Conservation (phyloP, 35 echinoderm and acorn worm species). For the Ophiothrix spiculata region DNA sequence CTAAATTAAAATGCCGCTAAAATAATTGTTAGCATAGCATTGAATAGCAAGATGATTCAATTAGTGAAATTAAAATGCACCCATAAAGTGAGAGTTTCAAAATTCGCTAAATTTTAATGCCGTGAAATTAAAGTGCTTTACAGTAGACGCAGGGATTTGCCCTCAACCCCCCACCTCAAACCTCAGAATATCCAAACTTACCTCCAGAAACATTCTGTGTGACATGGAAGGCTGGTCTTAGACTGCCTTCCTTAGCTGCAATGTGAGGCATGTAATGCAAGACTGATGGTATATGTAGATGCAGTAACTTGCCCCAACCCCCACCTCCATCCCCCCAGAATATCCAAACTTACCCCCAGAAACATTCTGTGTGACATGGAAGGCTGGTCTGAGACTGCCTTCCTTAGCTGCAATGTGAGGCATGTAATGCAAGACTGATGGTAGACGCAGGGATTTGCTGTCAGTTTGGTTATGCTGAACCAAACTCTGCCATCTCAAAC, state of each 20-base stretch:
- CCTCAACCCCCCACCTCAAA: no score
- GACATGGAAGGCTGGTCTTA: constrained; percentile 74
- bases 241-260: constrained; percentile 51
- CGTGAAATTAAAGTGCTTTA: no score
- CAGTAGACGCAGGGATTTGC: no score
- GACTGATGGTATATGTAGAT: constrained; percentile 83
- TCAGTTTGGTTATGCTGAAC: constrained; percentile 13
- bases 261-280: constrained; percentile 90
- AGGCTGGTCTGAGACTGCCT: constrained; percentile 67
- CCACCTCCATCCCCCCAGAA: no score
- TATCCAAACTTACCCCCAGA: constrained; percentile 71
- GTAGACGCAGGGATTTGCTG: constrained; percentile 39
- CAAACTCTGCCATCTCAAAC: neutral
- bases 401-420: constrained; percentile 74
- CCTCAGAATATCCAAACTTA: no score
- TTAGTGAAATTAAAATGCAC: no score
- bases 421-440: constrained; percentile 83
- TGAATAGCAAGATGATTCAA: no score
- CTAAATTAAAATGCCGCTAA: no score
- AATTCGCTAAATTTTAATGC: no score
- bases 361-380: constrained; percentile 71
- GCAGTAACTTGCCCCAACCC: no score
- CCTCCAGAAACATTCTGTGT: constrained; percentile 75
- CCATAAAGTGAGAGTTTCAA: no score
- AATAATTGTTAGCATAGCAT: no score